Percentiles rank a stretch among this genome's conserved stretches.
Evolutionary conservation across 2,797 vertebrate genomes (phyloP).

Genomic region (Sebastes ruberrimus): DNA sequence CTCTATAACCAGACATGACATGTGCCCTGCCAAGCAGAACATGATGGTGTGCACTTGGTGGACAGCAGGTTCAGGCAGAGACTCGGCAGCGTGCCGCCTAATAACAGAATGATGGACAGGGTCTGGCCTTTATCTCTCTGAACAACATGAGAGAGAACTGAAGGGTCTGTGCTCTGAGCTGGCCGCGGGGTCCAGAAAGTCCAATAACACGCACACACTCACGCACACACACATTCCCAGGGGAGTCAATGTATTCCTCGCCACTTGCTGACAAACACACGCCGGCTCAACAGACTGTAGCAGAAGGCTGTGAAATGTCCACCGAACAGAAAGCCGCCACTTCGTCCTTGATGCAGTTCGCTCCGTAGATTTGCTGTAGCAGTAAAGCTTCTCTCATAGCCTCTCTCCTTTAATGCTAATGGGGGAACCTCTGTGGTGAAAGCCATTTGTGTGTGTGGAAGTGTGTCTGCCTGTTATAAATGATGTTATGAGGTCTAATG

Average conservation of each 20-base stretch:
- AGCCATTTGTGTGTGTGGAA: slow-evolving; percentile 65
- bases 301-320: slow-evolving; percentile 44
- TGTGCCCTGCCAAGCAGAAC: not conserved
- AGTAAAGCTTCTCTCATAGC: slow-evolving; percentile 26
- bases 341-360: slow-evolving; percentile 20
- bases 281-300: slow-evolving; percentile 11
- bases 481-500: slow-evolving; percentile 71
- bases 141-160: slow-evolving; percentile 37
- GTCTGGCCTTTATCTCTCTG: slow-evolving; percentile 52
- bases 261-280: slow-evolving; percentile 49
- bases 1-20: not conserved
- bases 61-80: slow-evolving; percentile 36
- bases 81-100: slow-evolving; percentile 42
- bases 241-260: slow-evolving; percentile 39
- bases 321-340: slow-evolving; percentile 44
- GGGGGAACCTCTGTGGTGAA: slow-evolving; percentile 62
- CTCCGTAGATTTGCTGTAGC: slow-evolving; percentile 52
- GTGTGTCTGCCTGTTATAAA: slow-evolving; percentile 59
- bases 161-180: slow-evolving; percentile 34
- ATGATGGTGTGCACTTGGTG: slow-evolving; percentile 13
- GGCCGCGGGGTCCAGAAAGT: slow-evolving; percentile 18
- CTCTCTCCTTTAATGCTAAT: slow-evolving; percentile 58
- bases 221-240: not conserved
- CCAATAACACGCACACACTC: not conserved
- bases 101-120: slow-evolving; percentile 65